Base-by-base conservation (phyloP, 2,797 vertebrate species). In the Micromesistius poutassou region DNA sequence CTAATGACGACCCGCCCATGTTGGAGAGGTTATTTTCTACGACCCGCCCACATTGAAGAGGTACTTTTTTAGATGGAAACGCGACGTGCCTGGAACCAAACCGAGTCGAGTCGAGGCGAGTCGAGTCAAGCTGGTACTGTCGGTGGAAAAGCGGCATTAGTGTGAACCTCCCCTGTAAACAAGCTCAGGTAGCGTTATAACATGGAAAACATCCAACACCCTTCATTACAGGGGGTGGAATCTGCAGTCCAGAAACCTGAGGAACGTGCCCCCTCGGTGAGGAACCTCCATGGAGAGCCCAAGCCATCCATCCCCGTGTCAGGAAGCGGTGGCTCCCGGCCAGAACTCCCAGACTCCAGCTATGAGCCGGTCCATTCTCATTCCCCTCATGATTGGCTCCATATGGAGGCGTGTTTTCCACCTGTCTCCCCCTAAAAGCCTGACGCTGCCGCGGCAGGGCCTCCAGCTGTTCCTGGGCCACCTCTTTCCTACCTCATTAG, bases 391-490 rank as follows among this genome's bases (percentile, higher is more conserved):
- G 55, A 62, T 62, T 9, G 55, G 14, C 22, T 62, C 55, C 55
- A 62, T 62, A 62, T 62, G 55, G 55, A n/a, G 55, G 55, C 55
- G 22, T 62, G 55, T 62, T 62, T 62, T 62, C 55, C 55, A 62
- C 55, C 22, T 25, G 55, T 62, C 55, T 62, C 19, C 6, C 55
- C 55, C 55, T 62, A 25, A 62, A 62, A 62, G 46, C 4, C 46
- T 22, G 46, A 13, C 19, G 46, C 46, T 5, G 12, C 16, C 16
- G 4, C 46, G 46, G 46, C 46, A 5, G 46, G 16, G 46, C 46
- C 19, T 22, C 46, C 46, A 50, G 46, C 46, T 50, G 46, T 19
- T 50, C 46, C 16, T 50, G 46, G 46, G 46, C 46, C 46, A 12
- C 14, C 46, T 19, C 19, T 19, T 50, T 50, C 46, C 19, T 50